A percentile compares a stretch with the other conserved stretches of the same genome.
Conservation (phyloP, 2,113 vertebrate species). For the Cryptomyrus ogoouensis region DNA sequence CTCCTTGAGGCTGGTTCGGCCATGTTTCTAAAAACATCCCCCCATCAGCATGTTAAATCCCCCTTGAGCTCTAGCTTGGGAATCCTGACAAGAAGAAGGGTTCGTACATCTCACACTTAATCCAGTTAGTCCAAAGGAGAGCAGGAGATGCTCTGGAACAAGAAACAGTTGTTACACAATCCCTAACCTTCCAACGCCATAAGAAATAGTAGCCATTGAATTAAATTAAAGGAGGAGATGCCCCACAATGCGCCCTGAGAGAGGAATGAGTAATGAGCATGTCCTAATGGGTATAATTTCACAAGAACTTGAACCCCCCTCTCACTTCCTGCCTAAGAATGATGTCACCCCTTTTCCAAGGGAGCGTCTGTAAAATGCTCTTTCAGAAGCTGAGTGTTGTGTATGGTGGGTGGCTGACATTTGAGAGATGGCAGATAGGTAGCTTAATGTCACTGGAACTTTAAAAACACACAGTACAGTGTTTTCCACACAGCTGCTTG, state of each 20-base stretch:
- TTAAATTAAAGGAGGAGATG: background rate
- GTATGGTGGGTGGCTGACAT: conserved; percentile 27
- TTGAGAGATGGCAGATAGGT: conserved; percentile 1
- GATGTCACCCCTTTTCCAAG: conserved; percentile 64
- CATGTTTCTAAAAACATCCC: background rate
- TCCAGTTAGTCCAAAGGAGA: background rate
- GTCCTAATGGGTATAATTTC: conserved; percentile 57
- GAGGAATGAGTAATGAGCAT: conserved; percentile 7
- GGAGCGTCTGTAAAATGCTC: conserved; percentile 62
- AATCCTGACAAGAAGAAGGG: background rate
- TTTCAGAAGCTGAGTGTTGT: conserved; percentile 45
- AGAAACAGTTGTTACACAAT: background rate
- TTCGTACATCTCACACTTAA: background rate
- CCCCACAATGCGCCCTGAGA: background rate
- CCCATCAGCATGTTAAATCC: background rate
- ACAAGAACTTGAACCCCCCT: conserved; percentile 59
- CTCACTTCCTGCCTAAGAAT: conserved; percentile 64
- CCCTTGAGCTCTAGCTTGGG: background rate
- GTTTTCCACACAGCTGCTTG: background rate
- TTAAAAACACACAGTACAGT: background rate
- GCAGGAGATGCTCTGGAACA: background rate
- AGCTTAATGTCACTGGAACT: background rate
- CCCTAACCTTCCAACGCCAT: background rate
- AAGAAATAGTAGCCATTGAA: background rate
- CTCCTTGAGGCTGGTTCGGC: background rate